phyloP scores from a whole-genome alignment of 2,888 invertebrate genomes.

The Eristalis tenax region DNA sequence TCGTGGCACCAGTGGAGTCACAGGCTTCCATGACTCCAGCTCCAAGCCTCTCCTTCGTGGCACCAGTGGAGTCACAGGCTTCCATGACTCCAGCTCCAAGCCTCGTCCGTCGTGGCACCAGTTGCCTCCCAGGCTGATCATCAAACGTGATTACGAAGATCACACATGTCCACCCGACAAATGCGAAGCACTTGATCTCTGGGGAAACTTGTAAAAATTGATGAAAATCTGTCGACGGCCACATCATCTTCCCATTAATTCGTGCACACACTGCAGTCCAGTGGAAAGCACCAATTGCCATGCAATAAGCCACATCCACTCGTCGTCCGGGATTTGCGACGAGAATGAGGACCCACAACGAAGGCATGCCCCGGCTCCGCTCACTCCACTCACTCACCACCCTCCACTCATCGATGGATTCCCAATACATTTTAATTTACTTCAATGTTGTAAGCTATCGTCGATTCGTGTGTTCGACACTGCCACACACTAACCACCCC shows the following conservation, averaged over 20 bases:
- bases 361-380: background rate
- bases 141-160: too few relatives aligned
- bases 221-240: background rate
- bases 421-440: constrained; percentile 25
- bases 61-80: too few relatives aligned
- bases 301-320: constrained; percentile 4
- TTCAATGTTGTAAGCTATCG: constrained; percentile 5
- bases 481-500: background rate
- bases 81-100: too few relatives aligned
- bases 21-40: too few relatives aligned
- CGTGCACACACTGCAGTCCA: background rate
- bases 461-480: background rate
- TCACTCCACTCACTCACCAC: background rate
- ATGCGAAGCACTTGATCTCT: too few relatives aligned
- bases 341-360: background rate
- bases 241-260: background rate
- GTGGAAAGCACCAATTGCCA: constrained; percentile 9
- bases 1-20: too few relatives aligned
- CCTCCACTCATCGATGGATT: background rate
- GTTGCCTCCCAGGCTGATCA: too few relatives aligned
- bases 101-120: too few relatives aligned
- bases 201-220: too few relatives aligned
- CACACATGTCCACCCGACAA: too few relatives aligned
- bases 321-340: background rate
- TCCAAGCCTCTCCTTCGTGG: too few relatives aligned